Conservation (phyloP, 2,113 vertebrate genomes). For the Chunga burmeisteri region DNA sequence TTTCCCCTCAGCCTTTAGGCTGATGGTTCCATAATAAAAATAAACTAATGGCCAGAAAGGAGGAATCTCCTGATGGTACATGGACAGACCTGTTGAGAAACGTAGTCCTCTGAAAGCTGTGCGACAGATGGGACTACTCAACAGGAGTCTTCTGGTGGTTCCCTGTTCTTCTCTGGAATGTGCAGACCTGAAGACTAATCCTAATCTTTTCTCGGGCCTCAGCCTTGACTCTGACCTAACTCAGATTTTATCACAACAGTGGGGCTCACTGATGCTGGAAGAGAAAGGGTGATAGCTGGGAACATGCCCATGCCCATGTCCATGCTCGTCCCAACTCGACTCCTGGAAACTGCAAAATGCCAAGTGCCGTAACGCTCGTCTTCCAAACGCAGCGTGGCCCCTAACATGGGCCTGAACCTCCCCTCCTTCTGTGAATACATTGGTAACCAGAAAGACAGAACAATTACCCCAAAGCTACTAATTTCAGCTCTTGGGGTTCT, state of each 20-base stretch:
- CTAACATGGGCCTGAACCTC: fast-evolving
- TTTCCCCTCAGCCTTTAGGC: not conserved
- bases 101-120: not conserved
- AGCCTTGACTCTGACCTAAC: not conserved
- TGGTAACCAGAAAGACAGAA: not conserved
- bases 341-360: not conserved
- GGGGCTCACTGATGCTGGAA: not conserved
- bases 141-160: not conserved
- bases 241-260: not conserved
- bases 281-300: not conserved
- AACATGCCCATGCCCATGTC: not conserved
- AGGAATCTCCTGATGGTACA: not conserved
- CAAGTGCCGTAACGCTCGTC: fast-evolving
- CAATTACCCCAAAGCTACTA: fast-evolving
- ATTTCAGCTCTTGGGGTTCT: not conserved
- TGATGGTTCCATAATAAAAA: fast-evolving
- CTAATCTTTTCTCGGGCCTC: not conserved
- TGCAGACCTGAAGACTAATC: not conserved
- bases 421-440: not conserved
- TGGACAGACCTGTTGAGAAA: not conserved
- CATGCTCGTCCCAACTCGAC: fast-evolving
- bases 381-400: not conserved
- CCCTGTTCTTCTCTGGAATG: not conserved
- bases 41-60: not conserved
- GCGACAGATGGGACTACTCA: too few relatives aligned